Conservation (phyloP, 2,113 vertebrate genomes). For the Baryphthengus martii region DNA sequence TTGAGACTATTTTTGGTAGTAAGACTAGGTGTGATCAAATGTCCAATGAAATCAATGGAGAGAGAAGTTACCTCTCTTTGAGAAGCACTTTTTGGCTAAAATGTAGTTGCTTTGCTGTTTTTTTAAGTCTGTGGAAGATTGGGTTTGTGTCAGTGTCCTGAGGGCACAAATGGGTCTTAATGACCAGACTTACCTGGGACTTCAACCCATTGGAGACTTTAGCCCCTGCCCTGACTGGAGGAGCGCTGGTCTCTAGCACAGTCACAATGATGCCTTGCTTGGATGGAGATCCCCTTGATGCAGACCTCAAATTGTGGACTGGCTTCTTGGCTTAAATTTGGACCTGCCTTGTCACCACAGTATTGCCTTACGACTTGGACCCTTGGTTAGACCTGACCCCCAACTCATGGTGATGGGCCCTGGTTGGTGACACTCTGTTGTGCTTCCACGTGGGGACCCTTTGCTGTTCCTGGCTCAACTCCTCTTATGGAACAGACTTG, state of each 20-base stretch:
- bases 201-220: not conserved
- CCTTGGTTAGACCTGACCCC: not conserved
- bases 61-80: too few relatives aligned
- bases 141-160: not conserved
- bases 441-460: too few relatives aligned
- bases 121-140: not conserved
- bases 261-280: not conserved
- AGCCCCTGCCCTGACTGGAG: not conserved
- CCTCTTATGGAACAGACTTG: not conserved
- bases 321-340: not conserved
- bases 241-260: rapidly evolving
- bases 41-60: not conserved
- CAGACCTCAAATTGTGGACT: not conserved
- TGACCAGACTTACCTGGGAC: not conserved
- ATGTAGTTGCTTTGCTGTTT: not conserved
- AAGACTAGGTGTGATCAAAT: not conserved
- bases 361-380: not conserved
- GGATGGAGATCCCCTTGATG: not conserved
- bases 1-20: not conserved
- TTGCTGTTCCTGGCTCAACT: rapidly evolving
- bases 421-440: not conserved
- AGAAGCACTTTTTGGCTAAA: too few relatives aligned
- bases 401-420: rapidly evolving
- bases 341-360: not conserved
- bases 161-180: not conserved